These are phyloP conservation scores for Nebria brevicollis DNA, from an alignment of 2,888 invertebrate genomes.

Conservation along the genomic window DNA sequence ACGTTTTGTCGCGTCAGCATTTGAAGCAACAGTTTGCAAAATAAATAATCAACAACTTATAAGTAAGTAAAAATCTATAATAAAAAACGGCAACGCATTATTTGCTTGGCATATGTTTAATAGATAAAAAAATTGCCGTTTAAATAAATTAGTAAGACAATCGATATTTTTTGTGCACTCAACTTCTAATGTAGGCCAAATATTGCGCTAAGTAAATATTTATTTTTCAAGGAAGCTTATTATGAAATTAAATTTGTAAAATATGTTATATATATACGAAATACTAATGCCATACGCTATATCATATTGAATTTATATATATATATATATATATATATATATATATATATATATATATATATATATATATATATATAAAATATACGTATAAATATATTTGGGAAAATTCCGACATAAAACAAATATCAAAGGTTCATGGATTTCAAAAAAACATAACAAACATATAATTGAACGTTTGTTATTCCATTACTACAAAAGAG, in stretches of 20 bases:
- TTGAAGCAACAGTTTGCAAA: conserved; percentile 15
- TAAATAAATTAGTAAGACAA: background rate
- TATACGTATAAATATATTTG: too few species aligned
- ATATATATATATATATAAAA: background rate
- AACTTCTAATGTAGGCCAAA: conserved; percentile 1
- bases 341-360: too few species aligned
- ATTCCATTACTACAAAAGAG: too few species aligned
- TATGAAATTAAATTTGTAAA: too few species aligned
- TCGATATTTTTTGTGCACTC: background rate
- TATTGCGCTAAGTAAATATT: background rate
- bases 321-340: too few species aligned
- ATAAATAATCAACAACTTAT: conserved; percentile 2
- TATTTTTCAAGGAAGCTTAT: background rate
- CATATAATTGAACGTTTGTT: too few species aligned
- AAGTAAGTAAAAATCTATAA: conserved; percentile 3
- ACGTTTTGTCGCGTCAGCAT: background rate
- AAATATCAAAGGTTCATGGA: too few species aligned
- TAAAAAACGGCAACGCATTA: background rate
- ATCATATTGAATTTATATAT: too few species aligned
- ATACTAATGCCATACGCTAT: too few species aligned
- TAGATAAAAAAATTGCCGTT: background rate
- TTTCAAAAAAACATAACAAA: too few species aligned
- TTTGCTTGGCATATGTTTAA: background rate
- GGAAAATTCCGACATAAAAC: too few species aligned
- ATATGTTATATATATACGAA: background rate